These are phyloP conservation scores for Hippocampus comes DNA, from an alignment of 2,113 vertebrate genomes.

Conservation along the genomic window DNA sequence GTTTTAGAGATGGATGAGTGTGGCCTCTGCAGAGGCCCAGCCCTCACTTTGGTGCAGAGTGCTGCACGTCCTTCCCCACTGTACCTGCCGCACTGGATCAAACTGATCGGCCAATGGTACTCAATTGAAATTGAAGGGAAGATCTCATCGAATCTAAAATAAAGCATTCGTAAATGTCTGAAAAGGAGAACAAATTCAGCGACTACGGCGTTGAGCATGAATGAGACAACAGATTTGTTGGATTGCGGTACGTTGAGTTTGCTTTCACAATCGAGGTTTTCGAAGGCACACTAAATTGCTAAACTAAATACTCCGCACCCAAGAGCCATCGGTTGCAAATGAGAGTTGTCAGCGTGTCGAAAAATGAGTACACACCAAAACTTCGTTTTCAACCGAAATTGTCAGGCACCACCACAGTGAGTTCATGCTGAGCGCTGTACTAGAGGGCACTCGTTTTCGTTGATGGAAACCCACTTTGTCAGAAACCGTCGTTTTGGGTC, in stretches of 20 bases:
- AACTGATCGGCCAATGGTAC: background rate
- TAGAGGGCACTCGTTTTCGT: too few species aligned
- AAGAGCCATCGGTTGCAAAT: background rate
- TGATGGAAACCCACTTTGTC: too few species aligned
- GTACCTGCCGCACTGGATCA: conserved; percentile 54
- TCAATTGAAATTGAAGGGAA: background rate
- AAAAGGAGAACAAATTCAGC: background rate
- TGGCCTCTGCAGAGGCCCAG: conserved; percentile 62
- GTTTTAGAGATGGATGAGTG: conserved; percentile 32
- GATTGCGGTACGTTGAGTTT: background rate
- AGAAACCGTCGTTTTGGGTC: too few species aligned
- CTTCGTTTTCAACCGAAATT: too few species aligned
- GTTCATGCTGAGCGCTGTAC: too few species aligned
- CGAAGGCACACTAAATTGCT: background rate
- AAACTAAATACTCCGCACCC: background rate
- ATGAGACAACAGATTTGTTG: background rate
- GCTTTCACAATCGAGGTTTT: background rate
- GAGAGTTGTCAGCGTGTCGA: background rate
- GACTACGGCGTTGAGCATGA: background rate
- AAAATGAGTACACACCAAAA: too few species aligned
- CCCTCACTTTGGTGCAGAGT: conserved; percentile 66
- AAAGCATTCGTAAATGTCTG: background rate
- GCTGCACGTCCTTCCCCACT: conserved; percentile 55
- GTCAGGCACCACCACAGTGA: too few species aligned
- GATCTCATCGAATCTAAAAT: background rate